phyloP scores from a whole-genome alignment of 1,140 invertebrate species.

The Chrysomallon squamiferum region DNA sequence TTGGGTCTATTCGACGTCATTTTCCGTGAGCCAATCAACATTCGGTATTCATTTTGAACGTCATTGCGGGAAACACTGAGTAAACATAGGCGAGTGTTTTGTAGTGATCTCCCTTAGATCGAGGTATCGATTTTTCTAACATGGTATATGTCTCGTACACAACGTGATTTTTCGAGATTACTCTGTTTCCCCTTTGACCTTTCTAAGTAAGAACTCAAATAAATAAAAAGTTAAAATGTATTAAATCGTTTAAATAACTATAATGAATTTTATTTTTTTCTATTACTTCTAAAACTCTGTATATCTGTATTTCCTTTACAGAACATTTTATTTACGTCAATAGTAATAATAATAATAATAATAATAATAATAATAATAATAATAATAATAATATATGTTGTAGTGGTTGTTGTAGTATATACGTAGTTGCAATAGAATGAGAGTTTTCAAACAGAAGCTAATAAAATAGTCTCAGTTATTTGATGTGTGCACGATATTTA shows the following conservation, averaged over 20 bases:
- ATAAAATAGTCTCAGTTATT: background rate
- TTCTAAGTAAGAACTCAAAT: background rate
- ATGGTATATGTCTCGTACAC: background rate
- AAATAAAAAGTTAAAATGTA: background rate
- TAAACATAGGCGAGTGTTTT: too few relatives aligned
- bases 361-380: background rate
- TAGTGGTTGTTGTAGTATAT: background rate
- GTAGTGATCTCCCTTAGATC: background rate
- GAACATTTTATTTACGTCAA: background rate
- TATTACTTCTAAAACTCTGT: background rate
- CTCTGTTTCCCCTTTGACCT: background rate
- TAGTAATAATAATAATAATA: slow-evolving; percentile 1
- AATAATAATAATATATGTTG: background rate
- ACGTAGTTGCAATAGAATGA: background rate
- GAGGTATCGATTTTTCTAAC: background rate
- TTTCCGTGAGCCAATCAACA: slow-evolving; percentile 2
- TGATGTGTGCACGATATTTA: background rate
- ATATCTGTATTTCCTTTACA: background rate
- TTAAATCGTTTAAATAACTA: background rate
- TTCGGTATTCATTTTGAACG: slow-evolving; percentile 4
- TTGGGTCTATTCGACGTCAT: background rate
- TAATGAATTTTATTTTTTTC: background rate
- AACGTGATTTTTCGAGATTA: background rate
- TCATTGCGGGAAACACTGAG: slow-evolving; percentile 8
- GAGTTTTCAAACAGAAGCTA: background rate